Evolutionary conservation across 2,797 vertebrate genomes (phyloP).

Genomic region (Falco naumanni): DNA sequence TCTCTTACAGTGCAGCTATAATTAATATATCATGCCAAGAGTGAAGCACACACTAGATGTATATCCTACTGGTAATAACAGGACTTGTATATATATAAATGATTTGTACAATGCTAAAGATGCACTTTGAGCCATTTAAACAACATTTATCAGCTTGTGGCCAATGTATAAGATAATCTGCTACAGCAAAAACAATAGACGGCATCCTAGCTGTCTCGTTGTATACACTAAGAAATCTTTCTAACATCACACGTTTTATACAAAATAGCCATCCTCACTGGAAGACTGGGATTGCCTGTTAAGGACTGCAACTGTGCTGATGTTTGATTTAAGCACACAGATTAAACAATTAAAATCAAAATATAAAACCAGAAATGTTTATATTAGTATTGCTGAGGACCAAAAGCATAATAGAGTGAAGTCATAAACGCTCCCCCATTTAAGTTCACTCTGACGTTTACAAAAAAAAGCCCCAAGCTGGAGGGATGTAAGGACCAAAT

Average conservation of each 20-base stretch:
- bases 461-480: not conserved
- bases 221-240: conserved; percentile 1
- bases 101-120: not conserved
- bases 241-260: conserved; percentile 32
- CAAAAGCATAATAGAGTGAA: not conserved
- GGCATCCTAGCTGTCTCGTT: conserved; percentile 27
- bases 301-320: conserved; percentile 22
- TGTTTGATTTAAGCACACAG: not conserved
- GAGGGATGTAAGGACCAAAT: not conserved
- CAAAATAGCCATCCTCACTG: conserved; percentile 32
- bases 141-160: not conserved
- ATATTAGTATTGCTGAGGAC: not conserved
- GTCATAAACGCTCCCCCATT: not conserved
- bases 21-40: not conserved
- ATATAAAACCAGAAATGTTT: not conserved
- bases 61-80: not conserved
- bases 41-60: not conserved
- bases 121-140: not conserved
- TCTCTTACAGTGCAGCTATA: not conserved
- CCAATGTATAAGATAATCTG: not conserved
- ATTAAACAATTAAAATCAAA: conserved; percentile 25
- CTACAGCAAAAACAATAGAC: conserved; percentile 34
- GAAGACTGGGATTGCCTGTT: conserved; percentile 26
- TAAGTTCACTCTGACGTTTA: not conserved
- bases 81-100: not conserved